Evolutionary conservation across 1,140 invertebrate genomes (phyloP).

Genomic region (Megalonaias nervosa): DNA sequence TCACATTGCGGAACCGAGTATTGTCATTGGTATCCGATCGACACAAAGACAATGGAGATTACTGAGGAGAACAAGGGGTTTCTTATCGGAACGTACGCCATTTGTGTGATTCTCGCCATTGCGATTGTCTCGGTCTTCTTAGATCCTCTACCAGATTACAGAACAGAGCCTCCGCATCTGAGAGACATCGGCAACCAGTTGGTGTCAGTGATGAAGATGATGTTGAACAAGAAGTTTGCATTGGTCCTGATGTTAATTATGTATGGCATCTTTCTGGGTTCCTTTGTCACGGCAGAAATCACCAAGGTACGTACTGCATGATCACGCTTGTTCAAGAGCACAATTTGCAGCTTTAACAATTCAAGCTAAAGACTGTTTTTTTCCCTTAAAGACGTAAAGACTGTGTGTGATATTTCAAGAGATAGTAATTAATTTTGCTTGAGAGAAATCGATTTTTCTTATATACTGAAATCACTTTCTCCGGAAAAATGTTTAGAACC

Average conservation of each 20-base stretch:
- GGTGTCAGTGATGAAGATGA: slow-evolving; percentile 43
- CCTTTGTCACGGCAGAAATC: slow-evolving; percentile 53
- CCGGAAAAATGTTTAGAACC: too few relatives aligned
- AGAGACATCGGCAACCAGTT: slow-evolving; percentile 39
- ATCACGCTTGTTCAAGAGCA: neutral
- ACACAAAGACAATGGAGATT: slow-evolving; percentile 16
- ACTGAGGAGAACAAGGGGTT: slow-evolving; percentile 41
- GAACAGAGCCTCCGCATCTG: neutral
- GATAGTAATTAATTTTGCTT: neutral
- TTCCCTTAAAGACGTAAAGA: neutral
- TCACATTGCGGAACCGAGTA: slow-evolving; percentile 35
- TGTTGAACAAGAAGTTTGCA: slow-evolving; percentile 41
- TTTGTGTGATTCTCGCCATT: slow-evolving; percentile 42
- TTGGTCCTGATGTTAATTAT: slow-evolving; percentile 44
- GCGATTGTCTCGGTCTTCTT: slow-evolving; percentile 46
- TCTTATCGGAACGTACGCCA: slow-evolving; percentile 52
- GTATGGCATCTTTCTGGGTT: slow-evolving; percentile 46
- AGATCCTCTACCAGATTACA: slow-evolving; percentile 42
- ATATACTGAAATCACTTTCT: neutral
- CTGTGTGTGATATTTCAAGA: neutral
- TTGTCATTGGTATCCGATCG: slow-evolving; percentile 35
- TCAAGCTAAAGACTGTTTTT: neutral
- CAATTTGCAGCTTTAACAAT: neutral
- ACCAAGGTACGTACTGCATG: slow-evolving; percentile 42
- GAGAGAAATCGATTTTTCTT: neutral